Evolutionary conservation across 2,113 vertebrate species (phyloP), one percentile per base, ranked within the genome.

Genomic region (Antennarius striatus): DNA sequence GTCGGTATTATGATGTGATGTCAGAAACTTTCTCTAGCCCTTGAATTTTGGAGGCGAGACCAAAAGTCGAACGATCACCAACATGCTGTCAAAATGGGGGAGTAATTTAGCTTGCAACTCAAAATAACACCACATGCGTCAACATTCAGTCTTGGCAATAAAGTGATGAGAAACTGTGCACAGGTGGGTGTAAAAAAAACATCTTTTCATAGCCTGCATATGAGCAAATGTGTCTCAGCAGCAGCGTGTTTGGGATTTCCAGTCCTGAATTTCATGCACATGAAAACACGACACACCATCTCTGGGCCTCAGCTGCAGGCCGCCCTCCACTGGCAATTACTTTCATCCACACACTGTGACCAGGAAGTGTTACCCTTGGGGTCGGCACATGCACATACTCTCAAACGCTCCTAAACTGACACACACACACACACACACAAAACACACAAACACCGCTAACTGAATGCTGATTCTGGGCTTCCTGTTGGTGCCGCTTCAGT

Each of bases 311-410:
- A 85, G 86, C 77, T 85, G 87, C 81, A 89, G 82, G 87, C 83
- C 74, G 81, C 79, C 84, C 78, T 88, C 78, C 78, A 85, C 83
- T 89, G 77, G 73, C 85, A 91, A 89, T 90, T 84, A 90, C 87
- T 85, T 82, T 86, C 77, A 85, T 86, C 89, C 84, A 83, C 81
- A 73, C 77, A 89, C 82, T 88, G 86, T 85, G 88, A 88, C 86
- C 85, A 78, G 81, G 73, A 85, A 82, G 66, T 72, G 66, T 74
- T 79, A 77, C 83, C 79, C 64, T 56, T 83, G 58, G 64, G 81
- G 68, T 62, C 65, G 67, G 43, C 28, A 61, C 29, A 43, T 17
- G 4, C 60, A 10, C 49, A 22, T n/a, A 48, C 28, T 43, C 45
- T 28, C 57, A 22, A 48, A 67, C 22, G 22, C 22, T 22, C 22